Evolutionary conservation across 1,140 invertebrate genomes (phyloP).

Genomic region (Battus philenor): DNA sequence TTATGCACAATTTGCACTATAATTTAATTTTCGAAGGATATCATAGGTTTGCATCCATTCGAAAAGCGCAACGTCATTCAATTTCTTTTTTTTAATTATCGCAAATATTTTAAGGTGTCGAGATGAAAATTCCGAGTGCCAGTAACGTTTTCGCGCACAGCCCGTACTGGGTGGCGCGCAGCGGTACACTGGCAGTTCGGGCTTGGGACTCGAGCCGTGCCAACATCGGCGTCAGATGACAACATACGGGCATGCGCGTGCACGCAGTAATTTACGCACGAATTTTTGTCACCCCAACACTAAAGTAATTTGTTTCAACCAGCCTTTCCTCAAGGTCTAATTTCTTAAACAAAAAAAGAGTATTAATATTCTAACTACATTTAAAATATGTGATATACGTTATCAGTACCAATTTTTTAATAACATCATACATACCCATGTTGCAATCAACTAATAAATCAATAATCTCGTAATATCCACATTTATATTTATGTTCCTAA

Average conservation of each 20-base stretch:
- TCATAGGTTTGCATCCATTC: not conserved
- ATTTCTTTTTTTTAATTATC: slow-evolving; percentile 10
- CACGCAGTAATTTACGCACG: slow-evolving; percentile 1
- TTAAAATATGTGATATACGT: too few relatives aligned
- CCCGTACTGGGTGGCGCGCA: slow-evolving; percentile 30
- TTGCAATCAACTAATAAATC: too few relatives aligned
- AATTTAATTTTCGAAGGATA: slow-evolving; percentile 11
- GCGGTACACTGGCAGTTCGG: slow-evolving; percentile 29
- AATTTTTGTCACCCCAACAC: too few relatives aligned
- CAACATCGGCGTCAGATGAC: slow-evolving; percentile 7
- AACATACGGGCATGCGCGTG: not conserved
- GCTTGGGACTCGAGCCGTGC: slow-evolving; percentile 8
- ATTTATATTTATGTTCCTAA: too few relatives aligned
- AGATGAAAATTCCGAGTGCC: slow-evolving; percentile 3
- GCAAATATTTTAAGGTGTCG: slow-evolving; percentile 12
- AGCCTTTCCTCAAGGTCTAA: too few relatives aligned
- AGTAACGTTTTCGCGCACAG: slow-evolving; percentile 20
- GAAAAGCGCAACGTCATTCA: slow-evolving; percentile 9
- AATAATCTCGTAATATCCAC: too few relatives aligned
- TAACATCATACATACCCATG: too few relatives aligned
- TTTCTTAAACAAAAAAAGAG: too few relatives aligned
- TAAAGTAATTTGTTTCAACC: too few relatives aligned
- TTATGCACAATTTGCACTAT: slow-evolving; percentile 12
- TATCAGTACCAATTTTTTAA: too few relatives aligned
- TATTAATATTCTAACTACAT: too few relatives aligned